These are phyloP conservation scores for Thalassophryne amazonica DNA, from an alignment of 2,797 vertebrate species.

Conservation along the genomic window DNA sequence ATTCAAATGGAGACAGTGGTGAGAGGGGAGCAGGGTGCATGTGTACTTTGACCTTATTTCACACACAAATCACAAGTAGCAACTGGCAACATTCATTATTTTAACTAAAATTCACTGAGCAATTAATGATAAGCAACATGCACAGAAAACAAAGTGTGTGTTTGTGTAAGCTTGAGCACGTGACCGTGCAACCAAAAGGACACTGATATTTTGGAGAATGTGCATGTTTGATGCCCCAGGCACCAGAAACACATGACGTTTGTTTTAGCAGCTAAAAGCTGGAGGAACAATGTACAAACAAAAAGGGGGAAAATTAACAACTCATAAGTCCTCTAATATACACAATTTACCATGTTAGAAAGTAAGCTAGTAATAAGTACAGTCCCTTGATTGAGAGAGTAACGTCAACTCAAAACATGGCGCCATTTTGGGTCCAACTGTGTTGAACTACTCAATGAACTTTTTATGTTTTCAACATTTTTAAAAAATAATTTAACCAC, in stretches of 20 bases:
- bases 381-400: too few relatives aligned
- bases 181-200: too few relatives aligned
- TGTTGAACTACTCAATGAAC: too few relatives aligned
- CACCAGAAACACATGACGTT: background rate
- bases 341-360: background rate
- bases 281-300: background rate
- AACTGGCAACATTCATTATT: background rate
- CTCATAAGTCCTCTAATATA: background rate
- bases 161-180: too few relatives aligned
- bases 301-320: background rate
- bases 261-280: background rate
- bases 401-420: too few relatives aligned
- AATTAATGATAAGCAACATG: too few relatives aligned
- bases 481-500: too few relatives aligned
- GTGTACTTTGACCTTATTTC: background rate
- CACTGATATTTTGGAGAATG: background rate
- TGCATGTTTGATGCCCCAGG: background rate
- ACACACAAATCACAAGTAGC: background rate
- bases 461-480: too few relatives aligned
- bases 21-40: conserved; percentile 63
- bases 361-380: background rate
- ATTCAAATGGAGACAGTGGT: conserved; percentile 60
- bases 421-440: too few relatives aligned
- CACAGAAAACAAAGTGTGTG: too few relatives aligned
- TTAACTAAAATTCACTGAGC: too few relatives aligned